Conservation (phyloP, 37 sponge, comb jelly and placozoan species). For the Corticium candelabrum region DNA sequence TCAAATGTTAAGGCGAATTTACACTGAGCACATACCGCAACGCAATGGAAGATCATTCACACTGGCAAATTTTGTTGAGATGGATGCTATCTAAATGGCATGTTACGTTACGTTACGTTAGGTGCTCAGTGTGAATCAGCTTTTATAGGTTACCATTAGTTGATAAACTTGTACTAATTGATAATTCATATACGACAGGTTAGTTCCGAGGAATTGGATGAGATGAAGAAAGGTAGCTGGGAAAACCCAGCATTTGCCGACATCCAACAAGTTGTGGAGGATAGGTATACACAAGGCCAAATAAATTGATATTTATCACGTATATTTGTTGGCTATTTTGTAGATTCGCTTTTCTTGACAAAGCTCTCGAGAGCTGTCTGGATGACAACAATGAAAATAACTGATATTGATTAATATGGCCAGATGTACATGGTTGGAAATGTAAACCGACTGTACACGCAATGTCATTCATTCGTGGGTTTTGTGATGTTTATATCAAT, state of each 20-base stretch:
- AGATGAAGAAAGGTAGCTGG: slow-evolving; percentile 40
- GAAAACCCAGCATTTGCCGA: slow-evolving; percentile 78
- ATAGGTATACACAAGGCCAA: slow-evolving; percentile 33
- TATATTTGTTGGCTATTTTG: neutral
- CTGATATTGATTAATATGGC: no score
- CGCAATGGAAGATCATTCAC: neutral
- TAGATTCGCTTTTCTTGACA: neutral
- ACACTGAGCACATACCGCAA: no score
- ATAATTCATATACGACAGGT: slow-evolving; percentile 6
- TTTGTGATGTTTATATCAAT: no score
- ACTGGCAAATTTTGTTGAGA: no score
- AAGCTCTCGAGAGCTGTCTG: neutral
- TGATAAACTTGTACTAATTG: neutral
- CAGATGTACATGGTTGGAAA: no score
- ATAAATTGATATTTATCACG: neutral
- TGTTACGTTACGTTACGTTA: no score
- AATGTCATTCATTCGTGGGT: no score
- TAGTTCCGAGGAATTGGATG: slow-evolving; percentile 52
- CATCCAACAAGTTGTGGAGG: slow-evolving; percentile 77
- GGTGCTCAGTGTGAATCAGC: no score
- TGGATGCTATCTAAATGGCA: no score
- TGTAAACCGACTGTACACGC: no score
- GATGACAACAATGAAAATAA: neutral
- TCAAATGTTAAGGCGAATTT: no score
- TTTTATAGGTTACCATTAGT: no score